Conservation (phyloP, 1,140 invertebrate species). For the Uloborus diversus region DNA sequence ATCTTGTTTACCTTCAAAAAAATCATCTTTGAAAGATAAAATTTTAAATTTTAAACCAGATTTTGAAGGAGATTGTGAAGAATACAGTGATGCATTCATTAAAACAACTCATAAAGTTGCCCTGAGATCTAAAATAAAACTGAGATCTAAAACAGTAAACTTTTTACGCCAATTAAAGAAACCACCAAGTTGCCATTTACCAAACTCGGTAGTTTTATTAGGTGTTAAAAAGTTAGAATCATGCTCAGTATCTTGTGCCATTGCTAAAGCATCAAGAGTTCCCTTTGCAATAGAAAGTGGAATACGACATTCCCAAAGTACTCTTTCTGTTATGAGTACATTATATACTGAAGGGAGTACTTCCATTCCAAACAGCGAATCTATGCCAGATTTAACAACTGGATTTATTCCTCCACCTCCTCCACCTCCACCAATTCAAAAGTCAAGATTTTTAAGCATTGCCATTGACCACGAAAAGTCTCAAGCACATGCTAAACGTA, state of each 20-base stretch:
- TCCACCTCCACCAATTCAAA: slow-evolving; percentile 26
- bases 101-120: slow-evolving; percentile 42
- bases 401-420: slow-evolving; percentile 49
- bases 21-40: slow-evolving; percentile 53
- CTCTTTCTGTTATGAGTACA: slow-evolving; percentile 67
- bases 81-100: slow-evolving; percentile 29
- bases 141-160: slow-evolving; percentile 51
- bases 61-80: slow-evolving; percentile 51
- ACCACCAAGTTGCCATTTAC: slow-evolving; percentile 57
- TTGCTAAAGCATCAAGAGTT: slow-evolving; percentile 54
- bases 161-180: slow-evolving; percentile 59
- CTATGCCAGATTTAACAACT: slow-evolving; percentile 66
- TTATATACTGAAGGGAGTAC: slow-evolving; percentile 40
- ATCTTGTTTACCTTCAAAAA: slow-evolving; percentile 14
- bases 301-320: slow-evolving; percentile 72
- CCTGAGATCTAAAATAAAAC: slow-evolving; percentile 51
- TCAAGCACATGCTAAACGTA: no score
- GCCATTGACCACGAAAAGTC: background rate
- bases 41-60: slow-evolving; percentile 48
- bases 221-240: slow-evolving; percentile 68
- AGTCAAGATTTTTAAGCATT: slow-evolving; percentile 25
- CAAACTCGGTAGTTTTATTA: slow-evolving; percentile 65
- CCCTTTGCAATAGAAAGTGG: slow-evolving; percentile 53
- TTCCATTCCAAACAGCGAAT: slow-evolving; percentile 62
- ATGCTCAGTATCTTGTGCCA: slow-evolving; percentile 61